Conservation (phyloP, 2,888 invertebrate species). For the Brassicogethes aeneus region DNA sequence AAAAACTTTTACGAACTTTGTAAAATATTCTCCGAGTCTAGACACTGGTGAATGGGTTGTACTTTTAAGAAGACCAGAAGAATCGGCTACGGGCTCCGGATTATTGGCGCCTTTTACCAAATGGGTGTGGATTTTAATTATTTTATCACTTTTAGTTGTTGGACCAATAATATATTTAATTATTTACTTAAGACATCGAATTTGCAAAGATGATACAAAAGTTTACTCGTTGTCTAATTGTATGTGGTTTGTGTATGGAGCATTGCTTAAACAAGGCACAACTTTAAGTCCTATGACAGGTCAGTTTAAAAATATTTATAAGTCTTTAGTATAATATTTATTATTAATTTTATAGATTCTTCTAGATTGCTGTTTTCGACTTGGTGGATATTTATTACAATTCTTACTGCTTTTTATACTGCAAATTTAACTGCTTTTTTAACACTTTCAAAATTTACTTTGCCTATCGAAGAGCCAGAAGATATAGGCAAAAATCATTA, state of each 20-base stretch:
- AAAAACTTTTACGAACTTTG: constrained; percentile 45
- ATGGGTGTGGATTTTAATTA: constrained; percentile 49
- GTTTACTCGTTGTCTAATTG: constrained; percentile 60
- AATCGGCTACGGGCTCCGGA: constrained; percentile 76
- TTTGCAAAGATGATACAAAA: constrained; percentile 50
- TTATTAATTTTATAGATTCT: constrained; percentile 55
- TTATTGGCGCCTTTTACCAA: constrained; percentile 71
- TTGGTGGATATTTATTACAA: constrained; percentile 87
- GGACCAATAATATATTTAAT: constrained; percentile 71
- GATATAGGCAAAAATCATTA: constrained; percentile 56
- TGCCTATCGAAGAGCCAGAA: constrained; percentile 61
- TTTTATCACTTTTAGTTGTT: constrained; percentile 61
- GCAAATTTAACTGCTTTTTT: constrained; percentile 85
- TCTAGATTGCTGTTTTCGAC: constrained; percentile 77
- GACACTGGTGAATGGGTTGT: constrained; percentile 73
- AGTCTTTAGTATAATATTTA: neutral
- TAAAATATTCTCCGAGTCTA: constrained; percentile 54
- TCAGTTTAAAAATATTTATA: constrained; percentile 30
- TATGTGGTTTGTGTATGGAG: constrained; percentile 83
- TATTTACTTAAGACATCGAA: constrained; percentile 53
- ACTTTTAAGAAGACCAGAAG: constrained; percentile 69
- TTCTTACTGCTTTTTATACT: constrained; percentile 82
- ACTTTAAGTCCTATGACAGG: constrained; percentile 72
- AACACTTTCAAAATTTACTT: constrained; percentile 74
- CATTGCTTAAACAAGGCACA: constrained; percentile 80